Conservation (phyloP, 2,797 vertebrate genomes). For the Menidia menidia region DNA sequence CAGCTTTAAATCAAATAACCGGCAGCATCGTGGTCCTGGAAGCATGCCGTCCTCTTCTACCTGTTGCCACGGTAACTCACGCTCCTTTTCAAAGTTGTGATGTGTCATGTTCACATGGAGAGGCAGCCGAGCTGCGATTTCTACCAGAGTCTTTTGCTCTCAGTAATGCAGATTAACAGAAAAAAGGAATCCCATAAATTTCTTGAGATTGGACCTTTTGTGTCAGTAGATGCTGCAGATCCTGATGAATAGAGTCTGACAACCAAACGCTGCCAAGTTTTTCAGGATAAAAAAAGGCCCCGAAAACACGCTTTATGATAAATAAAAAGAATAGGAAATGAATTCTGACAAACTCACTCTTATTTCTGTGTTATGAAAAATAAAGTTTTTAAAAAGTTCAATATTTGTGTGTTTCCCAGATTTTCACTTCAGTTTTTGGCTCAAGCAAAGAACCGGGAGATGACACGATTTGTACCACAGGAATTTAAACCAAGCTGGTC, state of each 20-base stretch:
- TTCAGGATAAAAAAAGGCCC: not conserved
- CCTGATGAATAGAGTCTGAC: no score
- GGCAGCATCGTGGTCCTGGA: not conserved
- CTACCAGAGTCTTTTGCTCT: no score
- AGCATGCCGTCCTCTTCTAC: not conserved
- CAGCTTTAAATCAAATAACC: not conserved
- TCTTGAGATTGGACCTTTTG: no score
- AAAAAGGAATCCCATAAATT: no score
- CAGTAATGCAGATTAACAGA: no score
- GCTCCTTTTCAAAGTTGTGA: no score
- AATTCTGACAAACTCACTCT: not conserved
- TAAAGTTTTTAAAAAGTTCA: not conserved
- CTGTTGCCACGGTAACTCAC: not conserved
- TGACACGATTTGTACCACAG: no score
- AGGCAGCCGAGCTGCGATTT: no score
- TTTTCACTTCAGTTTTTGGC: not conserved
- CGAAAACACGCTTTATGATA: not conserved
- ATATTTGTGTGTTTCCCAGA: not conserved
- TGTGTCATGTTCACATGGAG: no score
- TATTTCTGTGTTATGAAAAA: not conserved
- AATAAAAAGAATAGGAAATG: not conserved
- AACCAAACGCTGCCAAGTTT: not conserved
- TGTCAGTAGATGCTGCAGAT: no score
- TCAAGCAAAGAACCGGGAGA: no score
- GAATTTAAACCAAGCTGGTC: no score